phyloP scores from a whole-genome alignment of 2,797 vertebrate genomes.

The Halcyon badia region DNA sequence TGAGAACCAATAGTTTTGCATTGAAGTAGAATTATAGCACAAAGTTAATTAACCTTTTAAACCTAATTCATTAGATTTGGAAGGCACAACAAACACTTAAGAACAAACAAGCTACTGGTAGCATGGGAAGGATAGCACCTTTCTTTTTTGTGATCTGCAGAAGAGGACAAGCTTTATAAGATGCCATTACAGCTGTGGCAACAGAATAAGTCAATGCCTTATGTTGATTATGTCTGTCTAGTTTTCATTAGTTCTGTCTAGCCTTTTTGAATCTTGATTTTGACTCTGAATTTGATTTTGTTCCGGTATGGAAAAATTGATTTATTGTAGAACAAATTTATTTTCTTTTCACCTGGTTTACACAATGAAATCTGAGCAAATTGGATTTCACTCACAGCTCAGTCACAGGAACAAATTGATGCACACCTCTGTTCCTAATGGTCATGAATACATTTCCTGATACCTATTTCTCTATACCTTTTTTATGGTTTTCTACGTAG shows the following conservation, averaged over 20 bases:
- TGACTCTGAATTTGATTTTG: constrained; percentile 1
- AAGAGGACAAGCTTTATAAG: neutral
- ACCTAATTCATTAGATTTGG: neutral
- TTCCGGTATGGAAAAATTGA: neutral
- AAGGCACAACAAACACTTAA: neutral
- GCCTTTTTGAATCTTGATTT: neutral
- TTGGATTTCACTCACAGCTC: neutral
- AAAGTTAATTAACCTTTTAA: constrained; percentile 41
- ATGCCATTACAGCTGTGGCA: neutral
- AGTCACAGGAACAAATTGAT: neutral
- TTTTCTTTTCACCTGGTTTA: constrained; percentile 42
- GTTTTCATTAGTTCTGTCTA: neutral
- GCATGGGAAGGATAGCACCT: neutral
- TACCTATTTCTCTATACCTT: neutral
- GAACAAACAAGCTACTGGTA: neutral
- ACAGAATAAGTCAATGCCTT: neutral
- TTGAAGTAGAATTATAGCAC: neutral
- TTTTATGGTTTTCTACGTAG: neutral
- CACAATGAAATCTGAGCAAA: constrained; percentile 15
- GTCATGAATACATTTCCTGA: neutral
- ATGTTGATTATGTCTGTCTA: neutral
- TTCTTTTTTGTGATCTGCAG: neutral
- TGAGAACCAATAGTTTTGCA: neutral
- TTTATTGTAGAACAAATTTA: constrained; percentile 17
- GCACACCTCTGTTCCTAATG: neutral